phyloP scores from a whole-genome alignment of 2,888 invertebrate genomes.

The Hyposoter didymator region DNA sequence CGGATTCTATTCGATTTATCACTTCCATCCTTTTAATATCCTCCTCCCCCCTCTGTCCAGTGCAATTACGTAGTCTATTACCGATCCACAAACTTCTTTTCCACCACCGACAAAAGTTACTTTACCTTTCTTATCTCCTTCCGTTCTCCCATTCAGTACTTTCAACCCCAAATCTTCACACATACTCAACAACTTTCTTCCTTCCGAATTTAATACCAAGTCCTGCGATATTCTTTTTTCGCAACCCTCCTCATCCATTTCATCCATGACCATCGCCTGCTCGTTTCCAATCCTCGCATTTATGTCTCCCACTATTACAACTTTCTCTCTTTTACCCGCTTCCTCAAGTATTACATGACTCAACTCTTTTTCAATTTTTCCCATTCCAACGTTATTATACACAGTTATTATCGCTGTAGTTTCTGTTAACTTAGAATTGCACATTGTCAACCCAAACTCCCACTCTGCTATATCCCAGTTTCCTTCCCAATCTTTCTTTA shows the following conservation, averaged over 20 bases:
- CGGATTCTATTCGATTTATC: too few species aligned
- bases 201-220: constrained; percentile 10
- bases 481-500: constrained; percentile 3
- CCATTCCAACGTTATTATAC: constrained; percentile 21
- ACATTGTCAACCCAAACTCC: constrained; percentile 31
- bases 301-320: constrained; percentile 16
- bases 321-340: constrained; percentile 14
- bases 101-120: too few species aligned
- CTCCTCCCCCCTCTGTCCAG: too few species aligned
- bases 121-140: constrained; percentile 43
- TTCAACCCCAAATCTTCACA: constrained; percentile 32
- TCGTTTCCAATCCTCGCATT: constrained; percentile 34
- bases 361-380: constrained; percentile 27
- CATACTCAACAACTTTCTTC: constrained; percentile 27
- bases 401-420: constrained; percentile 24
- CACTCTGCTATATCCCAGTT: neutral
- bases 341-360: constrained; percentile 18
- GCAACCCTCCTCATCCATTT: neutral
- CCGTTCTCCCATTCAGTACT: constrained; percentile 17
- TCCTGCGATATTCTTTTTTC: constrained; percentile 31
- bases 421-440: constrained; percentile 24
- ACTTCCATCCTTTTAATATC: too few species aligned
- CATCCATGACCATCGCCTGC: constrained; percentile 27
- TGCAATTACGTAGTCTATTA: too few species aligned
- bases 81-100: too few species aligned